phyloP scores from a whole-genome alignment of 2,888 invertebrate species.

The Acronicta leporina region DNA sequence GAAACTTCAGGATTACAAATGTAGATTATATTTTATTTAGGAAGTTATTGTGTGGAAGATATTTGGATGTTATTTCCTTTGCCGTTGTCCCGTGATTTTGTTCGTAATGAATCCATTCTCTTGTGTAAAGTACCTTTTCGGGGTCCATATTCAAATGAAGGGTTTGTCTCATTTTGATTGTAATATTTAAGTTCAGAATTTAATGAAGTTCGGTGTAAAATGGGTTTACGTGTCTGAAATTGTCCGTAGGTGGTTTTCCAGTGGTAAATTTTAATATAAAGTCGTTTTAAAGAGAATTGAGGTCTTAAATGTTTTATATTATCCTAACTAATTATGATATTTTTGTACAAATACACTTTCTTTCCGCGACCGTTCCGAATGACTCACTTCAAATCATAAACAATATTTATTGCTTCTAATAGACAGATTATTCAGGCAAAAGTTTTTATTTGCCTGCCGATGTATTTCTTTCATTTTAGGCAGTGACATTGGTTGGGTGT shows the following conservation, averaged over 20 bases:
- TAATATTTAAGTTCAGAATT: conserved; percentile 25
- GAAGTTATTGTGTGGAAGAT: conserved; percentile 43
- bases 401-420: too few species aligned
- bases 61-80: conserved; percentile 41
- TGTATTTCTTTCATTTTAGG: not conserved
- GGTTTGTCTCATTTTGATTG: conserved; percentile 18
- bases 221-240: too few species aligned
- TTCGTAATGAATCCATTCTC: conserved; percentile 42
- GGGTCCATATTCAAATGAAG: conserved; percentile 36
- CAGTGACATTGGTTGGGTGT: not conserved
- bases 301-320: too few species aligned
- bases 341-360: too few species aligned
- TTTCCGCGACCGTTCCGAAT: too few species aligned
- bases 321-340: too few species aligned
- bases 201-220: conserved; percentile 1
- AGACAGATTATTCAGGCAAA: too few species aligned
- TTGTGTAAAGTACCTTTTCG: conserved; percentile 25
- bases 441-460: too few species aligned
- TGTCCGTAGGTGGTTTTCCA: too few species aligned
- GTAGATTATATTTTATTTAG: conserved; percentile 55
- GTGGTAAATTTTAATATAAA: too few species aligned
- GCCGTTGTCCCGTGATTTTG: conserved; percentile 17
- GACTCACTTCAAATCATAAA: too few species aligned
- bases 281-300: too few species aligned
- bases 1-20: conserved; percentile 52